Percentiles rank a stretch among this genome's conserved stretches.
Conservation (phyloP, 2,113 vertebrate species). For the Dipodomys ordii region DNA sequence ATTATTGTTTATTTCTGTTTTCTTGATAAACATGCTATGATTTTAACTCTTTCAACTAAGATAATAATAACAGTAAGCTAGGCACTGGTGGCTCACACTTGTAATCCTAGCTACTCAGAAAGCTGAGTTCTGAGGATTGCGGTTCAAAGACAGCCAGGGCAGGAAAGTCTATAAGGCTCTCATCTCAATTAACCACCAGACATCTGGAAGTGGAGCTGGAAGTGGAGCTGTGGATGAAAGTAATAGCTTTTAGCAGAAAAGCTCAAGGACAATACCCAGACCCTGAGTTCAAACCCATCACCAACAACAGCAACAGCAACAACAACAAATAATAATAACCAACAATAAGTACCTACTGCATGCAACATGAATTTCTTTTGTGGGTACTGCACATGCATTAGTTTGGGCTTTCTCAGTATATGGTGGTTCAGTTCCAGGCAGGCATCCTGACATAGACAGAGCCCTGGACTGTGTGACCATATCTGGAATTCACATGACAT, state of each 20-base stretch:
- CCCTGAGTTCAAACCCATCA: too few species aligned
- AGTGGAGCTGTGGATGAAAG: too few species aligned
- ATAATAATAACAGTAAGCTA: neutral
- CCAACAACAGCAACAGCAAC: too few species aligned
- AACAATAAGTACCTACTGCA: neutral
- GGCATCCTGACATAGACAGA: neutral
- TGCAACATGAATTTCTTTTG: neutral
- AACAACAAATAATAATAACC: neutral
- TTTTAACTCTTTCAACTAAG: slow-evolving; percentile 1
- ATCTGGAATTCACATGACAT: neutral
- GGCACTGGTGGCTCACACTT: too few species aligned
- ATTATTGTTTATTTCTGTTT: neutral
- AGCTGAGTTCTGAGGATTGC: too few species aligned
- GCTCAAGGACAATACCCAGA: too few species aligned
- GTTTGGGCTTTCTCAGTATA: neutral
- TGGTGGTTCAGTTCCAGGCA: neutral
- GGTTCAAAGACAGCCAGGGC: too few species aligned
- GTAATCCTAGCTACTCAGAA: too few species aligned
- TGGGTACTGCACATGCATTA: neutral
- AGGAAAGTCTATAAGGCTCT: too few species aligned
- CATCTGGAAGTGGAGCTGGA: too few species aligned
- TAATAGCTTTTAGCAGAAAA: too few species aligned
- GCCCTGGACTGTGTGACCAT: neutral
- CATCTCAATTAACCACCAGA: too few species aligned
- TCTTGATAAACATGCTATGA: neutral